Evolutionary conservation across 2,113 vertebrate genomes (phyloP), one percentile per base, ranked within the genome.

Genomic region (Tetrao urogallus): DNA sequence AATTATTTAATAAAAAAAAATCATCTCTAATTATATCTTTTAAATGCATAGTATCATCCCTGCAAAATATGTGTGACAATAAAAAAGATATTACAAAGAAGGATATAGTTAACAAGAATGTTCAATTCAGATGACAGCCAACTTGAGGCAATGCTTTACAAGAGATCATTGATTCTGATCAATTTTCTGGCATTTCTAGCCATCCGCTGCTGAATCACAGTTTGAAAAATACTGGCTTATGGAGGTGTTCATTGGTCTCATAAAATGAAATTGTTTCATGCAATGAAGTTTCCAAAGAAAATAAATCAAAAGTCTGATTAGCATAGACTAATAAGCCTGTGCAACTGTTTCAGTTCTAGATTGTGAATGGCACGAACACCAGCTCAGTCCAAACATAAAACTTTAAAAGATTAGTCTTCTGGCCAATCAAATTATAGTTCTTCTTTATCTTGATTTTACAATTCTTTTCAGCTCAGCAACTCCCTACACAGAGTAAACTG

Each of bases 11-110:
- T 57, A 38, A 58, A n/a, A 20, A 56, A 81, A 90, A 87, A 8
- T 48, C 48, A 84, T 70, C 43, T 50, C 81, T 93, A 94, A 94
- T 73, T 94, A 94, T 94, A 96, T 83, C 54, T 87, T 93, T 92
- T 92, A 90, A 95, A 96, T 94, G 81, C 79, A 89, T 92, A 79
- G 10, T 48, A 72, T 58, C 73, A 43, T 71, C 82, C 64, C 56
- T 81, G 38, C 58, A 92, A 91, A 89, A 85, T 61, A 60, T 17
- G 10, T 20, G 12, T 36, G 60, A 76, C 63, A 61, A 78, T 90
- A 92, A 93, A 93, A 75, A 82, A 86, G 47, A 84, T 65, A 48
- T 81, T 93, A 77, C 24, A 73, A 69, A 90, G 78, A 84, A 36
- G 15, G 54, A 82, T 91, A 82, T 32, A 67, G 38, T 85, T 90